A percentile compares a stretch with the other conserved stretches of the same genome.
phyloP scores from a whole-genome alignment of 2,888 invertebrate genomes.

The Pristionchus arcanus region DNA sequence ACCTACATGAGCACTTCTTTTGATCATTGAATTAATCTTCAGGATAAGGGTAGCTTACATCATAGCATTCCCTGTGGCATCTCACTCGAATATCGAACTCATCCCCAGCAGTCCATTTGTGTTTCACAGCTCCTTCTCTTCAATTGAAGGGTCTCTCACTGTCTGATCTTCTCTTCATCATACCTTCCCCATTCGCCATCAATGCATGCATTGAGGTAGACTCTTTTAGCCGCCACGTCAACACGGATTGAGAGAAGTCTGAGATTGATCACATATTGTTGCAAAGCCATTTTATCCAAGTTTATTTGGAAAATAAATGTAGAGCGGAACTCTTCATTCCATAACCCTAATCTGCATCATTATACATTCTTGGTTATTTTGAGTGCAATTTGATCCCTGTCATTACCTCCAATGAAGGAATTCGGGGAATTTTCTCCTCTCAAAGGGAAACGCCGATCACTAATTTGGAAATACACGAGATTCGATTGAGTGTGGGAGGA shows the following conservation, averaged over 20 bases:
- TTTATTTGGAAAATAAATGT: too few relatives aligned
- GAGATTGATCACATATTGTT: neutral
- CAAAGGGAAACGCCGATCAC: slow-evolving; percentile 35
- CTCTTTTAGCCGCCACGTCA: slow-evolving; percentile 68
- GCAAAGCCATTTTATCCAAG: too few relatives aligned
- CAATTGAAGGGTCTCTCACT: slow-evolving; percentile 20
- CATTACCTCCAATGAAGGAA: neutral
- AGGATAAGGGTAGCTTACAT: slow-evolving; percentile 59
- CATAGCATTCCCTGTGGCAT: slow-evolving; percentile 76
- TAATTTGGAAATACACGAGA: slow-evolving; percentile 25
- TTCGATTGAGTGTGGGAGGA: slow-evolving; percentile 45
- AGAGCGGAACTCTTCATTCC: neutral
- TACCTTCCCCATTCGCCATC: slow-evolving; percentile 77
- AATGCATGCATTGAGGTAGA: slow-evolving; percentile 77
- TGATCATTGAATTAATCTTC: neutral
- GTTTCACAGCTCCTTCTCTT: slow-evolving; percentile 71
- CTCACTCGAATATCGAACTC: slow-evolving; percentile 78
- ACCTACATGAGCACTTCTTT: slow-evolving; percentile 60
- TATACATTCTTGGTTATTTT: neutral
- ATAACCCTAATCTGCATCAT: neutral
- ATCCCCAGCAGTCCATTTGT: slow-evolving; percentile 70
- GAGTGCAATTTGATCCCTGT: neutral
- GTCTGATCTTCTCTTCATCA: slow-evolving; percentile 47
- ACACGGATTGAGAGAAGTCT: slow-evolving; percentile 72
- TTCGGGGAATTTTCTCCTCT: slow-evolving; percentile 21